Base-by-base conservation (phyloP, 2,113 vertebrate species). In the Psephotus haematonotus region DNA sequence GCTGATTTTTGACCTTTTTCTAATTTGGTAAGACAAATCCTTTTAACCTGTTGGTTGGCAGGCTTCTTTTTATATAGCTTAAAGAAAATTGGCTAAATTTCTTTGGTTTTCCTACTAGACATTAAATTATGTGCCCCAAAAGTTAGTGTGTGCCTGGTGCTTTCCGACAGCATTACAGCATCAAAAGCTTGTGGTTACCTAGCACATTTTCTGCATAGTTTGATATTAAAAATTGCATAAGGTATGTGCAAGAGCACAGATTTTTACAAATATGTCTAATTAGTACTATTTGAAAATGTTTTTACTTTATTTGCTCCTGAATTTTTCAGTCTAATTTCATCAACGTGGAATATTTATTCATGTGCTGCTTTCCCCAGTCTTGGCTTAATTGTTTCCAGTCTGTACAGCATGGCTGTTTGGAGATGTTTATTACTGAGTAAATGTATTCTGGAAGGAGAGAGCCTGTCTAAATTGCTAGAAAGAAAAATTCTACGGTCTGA, bases 351-450 rank as follows among this genome's bases (percentile, higher is more conserved):
- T 93, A 63, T 17, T 96, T 95, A 95, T 92, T 96, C 82, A 68
- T 95, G 86, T 59, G 59, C 65, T 90, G 84, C 67, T 95, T 95
- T 91, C 52, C 74, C 25, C 83, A 93, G 31, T 94, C 96, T 97
- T 87, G 80, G 77, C 53, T 95, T 96, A 95, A 96, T 97, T 96
- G 90, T 96, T 94, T 95, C 86, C 93, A 95, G 92, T 52, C 95
- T 96, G 93, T 93, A 95, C 95, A 89, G 62, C 77, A 80, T 0
- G 28, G 77, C 92, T 95, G 96, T 93, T 90, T 96, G 88, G 86
- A 95, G 88, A 92, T 96, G 95, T 97, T 96, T 96, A 90, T 96
- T 96, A 90, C 72, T 49, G 79, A 76, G 78, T 74, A 96, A 97
- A 96, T 95, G 92, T 91, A 89, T 96, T 97, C 92, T 97, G 83